Evolutionary conservation across 1,140 invertebrate genomes (phyloP).

Genomic region (Ooceraea biroi): DNA sequence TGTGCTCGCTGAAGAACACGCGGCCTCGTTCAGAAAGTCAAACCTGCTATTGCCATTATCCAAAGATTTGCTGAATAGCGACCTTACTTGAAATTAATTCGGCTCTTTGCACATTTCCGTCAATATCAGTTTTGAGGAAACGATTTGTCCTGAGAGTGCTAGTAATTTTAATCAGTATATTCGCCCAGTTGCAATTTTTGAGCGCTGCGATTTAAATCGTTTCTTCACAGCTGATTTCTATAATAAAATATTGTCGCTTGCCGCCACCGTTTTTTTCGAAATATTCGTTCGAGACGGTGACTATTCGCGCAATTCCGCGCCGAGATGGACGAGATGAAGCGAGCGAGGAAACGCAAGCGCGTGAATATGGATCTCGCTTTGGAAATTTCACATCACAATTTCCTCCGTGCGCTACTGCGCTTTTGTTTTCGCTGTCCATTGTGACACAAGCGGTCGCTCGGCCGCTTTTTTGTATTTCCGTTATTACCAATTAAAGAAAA

Average conservation of each 20-base stretch:
- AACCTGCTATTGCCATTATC: neutral
- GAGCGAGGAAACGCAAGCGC: neutral
- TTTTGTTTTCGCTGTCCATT: neutral
- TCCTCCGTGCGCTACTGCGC: neutral
- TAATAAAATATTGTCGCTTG: constrained; percentile 26
- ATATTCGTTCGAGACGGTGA: neutral
- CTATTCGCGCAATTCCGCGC: neutral
- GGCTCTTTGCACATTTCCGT: too few relatives aligned
- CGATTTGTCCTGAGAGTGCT: too few relatives aligned
- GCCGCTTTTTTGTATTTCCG: constrained; percentile 22
- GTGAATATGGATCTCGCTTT: neutral
- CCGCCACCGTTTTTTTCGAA: neutral
- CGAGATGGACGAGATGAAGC: constrained; percentile 1
- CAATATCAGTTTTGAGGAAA: too few relatives aligned
- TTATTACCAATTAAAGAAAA: constrained; percentile 63
- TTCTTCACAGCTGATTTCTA: neutral
- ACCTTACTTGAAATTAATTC: constrained; percentile 13
- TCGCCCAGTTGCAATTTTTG: neutral
- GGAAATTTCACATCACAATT: constrained; percentile 5
- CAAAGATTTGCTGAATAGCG: neutral
- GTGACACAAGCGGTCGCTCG: neutral
- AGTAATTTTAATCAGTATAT: too few relatives aligned
- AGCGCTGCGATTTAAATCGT: neutral
- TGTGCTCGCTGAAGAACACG: neutral
- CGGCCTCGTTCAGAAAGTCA: constrained; percentile 15